Conservation (phyloP, 2,888 invertebrate species). For the Taphrorychus bicolor region DNA sequence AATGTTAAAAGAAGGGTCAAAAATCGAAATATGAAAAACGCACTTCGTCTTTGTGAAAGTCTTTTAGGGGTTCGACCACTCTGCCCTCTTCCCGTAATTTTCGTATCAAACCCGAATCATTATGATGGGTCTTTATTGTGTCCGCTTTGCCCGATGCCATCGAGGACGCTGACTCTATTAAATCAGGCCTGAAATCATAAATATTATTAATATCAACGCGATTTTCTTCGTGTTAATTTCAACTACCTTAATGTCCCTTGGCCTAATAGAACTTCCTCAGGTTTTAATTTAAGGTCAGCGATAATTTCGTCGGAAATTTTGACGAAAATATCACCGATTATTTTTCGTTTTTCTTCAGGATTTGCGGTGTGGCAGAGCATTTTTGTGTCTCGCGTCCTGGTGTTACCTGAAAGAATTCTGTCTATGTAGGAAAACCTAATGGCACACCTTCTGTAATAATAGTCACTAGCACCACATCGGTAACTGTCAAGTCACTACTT, state of each 20-base stretch:
- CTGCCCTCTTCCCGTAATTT: constrained; percentile 75
- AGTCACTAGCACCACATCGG: too few relatives aligned
- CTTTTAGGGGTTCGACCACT: constrained; percentile 96
- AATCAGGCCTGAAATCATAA: constrained; percentile 76
- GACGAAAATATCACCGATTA: constrained; percentile 99
- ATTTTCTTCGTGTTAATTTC: background rate
- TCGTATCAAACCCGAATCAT: constrained; percentile 95
- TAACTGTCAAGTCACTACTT: too few relatives aligned
- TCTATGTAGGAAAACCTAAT: background rate
- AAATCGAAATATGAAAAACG: constrained; percentile 51
- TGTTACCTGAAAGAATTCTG: constrained; percentile 47
- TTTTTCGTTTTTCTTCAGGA: constrained; percentile 97
- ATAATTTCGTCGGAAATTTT: constrained; percentile 91
- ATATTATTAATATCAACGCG: background rate
- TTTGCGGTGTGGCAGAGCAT: constrained; percentile 85
- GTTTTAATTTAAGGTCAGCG: constrained; percentile 84
- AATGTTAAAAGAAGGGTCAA: background rate
- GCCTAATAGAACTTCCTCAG: constrained; percentile 90
- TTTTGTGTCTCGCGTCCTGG: constrained; percentile 74
- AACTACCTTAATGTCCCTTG: constrained; percentile 83
- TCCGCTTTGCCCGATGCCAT: constrained; percentile 86
- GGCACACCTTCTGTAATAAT: too few relatives aligned
- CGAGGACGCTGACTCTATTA: constrained; percentile 95
- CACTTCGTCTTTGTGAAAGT: constrained; percentile 98
- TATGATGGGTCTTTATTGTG: constrained; percentile 99